Conservation (phyloP, 2,888 invertebrate genomes). For the Drosophila kambysellisi region DNA sequence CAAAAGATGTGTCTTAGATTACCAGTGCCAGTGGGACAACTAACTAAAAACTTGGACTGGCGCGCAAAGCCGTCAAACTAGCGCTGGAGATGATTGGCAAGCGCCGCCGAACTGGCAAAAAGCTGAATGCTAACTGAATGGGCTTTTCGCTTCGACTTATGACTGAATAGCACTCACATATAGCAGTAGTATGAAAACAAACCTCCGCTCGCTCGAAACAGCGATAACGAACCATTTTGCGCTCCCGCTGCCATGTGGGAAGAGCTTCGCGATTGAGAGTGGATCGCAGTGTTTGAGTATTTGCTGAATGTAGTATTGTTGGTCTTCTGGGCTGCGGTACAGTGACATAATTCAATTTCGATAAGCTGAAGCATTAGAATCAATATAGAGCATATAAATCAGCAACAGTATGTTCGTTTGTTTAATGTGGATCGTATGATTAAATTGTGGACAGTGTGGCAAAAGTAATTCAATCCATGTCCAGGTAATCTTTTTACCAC, state of each 20-base stretch:
- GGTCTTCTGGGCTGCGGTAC: background rate
- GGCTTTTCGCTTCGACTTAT: constrained; percentile 46
- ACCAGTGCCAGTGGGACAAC: constrained; percentile 16
- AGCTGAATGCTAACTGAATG: constrained; percentile 68
- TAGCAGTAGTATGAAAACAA: constrained; percentile 18
- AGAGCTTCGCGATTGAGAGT: constrained; percentile 47
- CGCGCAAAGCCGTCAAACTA: constrained; percentile 23
- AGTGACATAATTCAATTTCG: constrained; percentile 47
- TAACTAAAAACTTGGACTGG: constrained; percentile 11
- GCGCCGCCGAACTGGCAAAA: constrained; percentile 71
- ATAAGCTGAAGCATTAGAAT: constrained; percentile 29
- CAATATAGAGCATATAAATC: constrained; percentile 19
- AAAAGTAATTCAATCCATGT: background rate
- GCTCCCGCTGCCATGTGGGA: constrained; percentile 33
- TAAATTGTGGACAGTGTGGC: constrained; percentile 3
- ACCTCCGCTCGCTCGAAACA: constrained; percentile 14
- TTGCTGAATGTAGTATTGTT: constrained; percentile 28
- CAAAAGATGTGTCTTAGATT: background rate
- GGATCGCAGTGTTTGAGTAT: constrained; percentile 43
- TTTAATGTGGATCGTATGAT: constrained; percentile 19
- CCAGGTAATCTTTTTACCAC: background rate
- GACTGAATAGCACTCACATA: constrained; percentile 49
- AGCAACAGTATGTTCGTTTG: constrained; percentile 11
- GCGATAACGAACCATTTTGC: constrained; percentile 51
- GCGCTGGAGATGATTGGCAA: constrained; percentile 45